phyloP scores from a whole-genome alignment of 2,888 invertebrate species.

The Quadriops clusia region DNA sequence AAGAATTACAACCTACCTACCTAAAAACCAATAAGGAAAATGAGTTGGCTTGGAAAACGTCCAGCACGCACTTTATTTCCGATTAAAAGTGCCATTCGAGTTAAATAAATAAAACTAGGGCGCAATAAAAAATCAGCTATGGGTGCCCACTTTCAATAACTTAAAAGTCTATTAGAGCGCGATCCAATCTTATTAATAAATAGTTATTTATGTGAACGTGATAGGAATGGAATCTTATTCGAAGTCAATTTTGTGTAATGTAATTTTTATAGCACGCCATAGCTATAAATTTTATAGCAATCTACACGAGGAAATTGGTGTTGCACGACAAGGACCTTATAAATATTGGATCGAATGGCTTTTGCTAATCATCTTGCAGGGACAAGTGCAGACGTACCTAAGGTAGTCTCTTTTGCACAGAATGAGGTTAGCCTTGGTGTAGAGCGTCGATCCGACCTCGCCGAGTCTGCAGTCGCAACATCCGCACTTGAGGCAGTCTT shows the following conservation, averaged over 20 bases:
- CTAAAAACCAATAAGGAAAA: no score
- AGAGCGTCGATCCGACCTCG: constrained; percentile 83
- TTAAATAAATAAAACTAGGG: no score
- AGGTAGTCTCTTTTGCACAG: constrained; percentile 87
- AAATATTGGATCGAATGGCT: constrained; percentile 26
- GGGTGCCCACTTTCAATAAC: no score
- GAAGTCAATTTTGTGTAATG: constrained; percentile 34
- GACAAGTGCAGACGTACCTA: constrained; percentile 45
- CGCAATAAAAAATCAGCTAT: no score
- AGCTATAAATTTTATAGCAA: constrained; percentile 33
- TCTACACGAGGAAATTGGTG: constrained; percentile 30
- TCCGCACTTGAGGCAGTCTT: constrained; percentile 85
- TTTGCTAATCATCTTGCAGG: constrained; percentile 24
- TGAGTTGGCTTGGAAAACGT: no score
- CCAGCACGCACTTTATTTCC: no score
- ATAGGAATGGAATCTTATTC: constrained; percentile 24
- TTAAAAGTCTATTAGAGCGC: no score
- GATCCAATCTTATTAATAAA: constrained; percentile 18
- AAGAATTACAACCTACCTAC: no score
- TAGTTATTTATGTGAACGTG: constrained; percentile 17
- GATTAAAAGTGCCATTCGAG: no score
- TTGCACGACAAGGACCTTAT: constrained; percentile 27
- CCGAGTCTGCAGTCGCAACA: constrained; percentile 90
- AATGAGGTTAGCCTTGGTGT: constrained; percentile 82
- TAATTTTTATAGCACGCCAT: constrained; percentile 32